Conservation (phyloP, 2,888 invertebrate species). For the Gasteruption jaculator region DNA sequence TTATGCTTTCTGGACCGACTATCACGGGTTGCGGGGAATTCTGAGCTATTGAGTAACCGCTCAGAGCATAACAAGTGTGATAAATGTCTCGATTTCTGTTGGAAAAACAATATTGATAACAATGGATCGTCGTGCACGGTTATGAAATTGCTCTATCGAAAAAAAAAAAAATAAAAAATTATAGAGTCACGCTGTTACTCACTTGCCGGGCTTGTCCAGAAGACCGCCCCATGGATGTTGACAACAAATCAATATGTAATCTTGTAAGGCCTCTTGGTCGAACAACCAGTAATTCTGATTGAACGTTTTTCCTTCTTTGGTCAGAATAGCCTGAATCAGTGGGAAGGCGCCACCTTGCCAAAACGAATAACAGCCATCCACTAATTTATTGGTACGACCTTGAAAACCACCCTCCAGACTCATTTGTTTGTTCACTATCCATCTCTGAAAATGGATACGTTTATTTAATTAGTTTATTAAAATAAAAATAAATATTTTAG, state of each 20-base stretch:
- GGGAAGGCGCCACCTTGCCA: conserved; percentile 97
- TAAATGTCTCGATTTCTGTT: conserved; percentile 87
- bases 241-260: conserved; percentile 91
- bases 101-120: conserved; percentile 11
- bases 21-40: conserved; percentile 53
- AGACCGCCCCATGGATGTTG: conserved; percentile 85
- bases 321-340: conserved; percentile 72
- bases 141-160: conserved; percentile 4
- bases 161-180: conserved; percentile 10
- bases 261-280: conserved; percentile 84
- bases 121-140: conserved; percentile 6
- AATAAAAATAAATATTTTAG: not conserved
- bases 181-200: conserved; percentile 40
- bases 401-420: conserved; percentile 93
- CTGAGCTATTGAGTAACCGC: conserved; percentile 92
- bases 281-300: conserved; percentile 65
- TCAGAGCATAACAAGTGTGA: conserved; percentile 94
- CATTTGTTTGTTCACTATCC: conserved; percentile 92
- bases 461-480: not conserved
- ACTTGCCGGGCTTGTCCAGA: conserved; percentile 95
- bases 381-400: conserved; percentile 96
- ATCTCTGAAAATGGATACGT: conserved; percentile 57
- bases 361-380: conserved; percentile 98
- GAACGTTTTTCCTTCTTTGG: conserved; percentile 50
- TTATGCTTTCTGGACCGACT: conserved; percentile 43